Evolutionary conservation across 2,797 vertebrate species (phyloP), one percentile per base, ranked within the genome.

Genomic region (Sebastes hubbsi): DNA sequence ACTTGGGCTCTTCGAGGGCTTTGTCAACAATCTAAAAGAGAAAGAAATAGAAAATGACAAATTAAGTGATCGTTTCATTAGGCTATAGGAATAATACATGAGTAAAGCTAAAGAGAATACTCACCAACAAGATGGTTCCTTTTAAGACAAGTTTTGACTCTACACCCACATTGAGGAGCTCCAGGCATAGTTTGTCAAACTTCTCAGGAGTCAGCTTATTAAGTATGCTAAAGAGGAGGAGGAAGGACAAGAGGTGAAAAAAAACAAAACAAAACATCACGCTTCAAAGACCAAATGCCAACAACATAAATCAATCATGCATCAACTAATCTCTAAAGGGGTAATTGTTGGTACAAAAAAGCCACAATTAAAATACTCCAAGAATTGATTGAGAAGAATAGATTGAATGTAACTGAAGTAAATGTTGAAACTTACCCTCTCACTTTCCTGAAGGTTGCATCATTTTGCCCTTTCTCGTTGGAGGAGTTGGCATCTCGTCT

Each of bases 131-230:
- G 97, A 99, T 99, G 96, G 97, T 93, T 96, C 98, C 98, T 97
- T 99, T 99, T 89, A 99, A 96, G 97, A 99, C 97, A 95, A 97
- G 95, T 95, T 99, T 99, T 93, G 98, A 97, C 96, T 99, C 98
- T 95, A 99, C 97, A 95, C 98, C 98, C 96, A 97, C 98, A 96
- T 99, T 99, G 96, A 99, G 98, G 95, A 99, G 98, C 97, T 99
- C 98, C 97, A 99, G 97, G 96, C 98, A 99, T 97, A 99, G 97
- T 97, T 99, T 99, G 97, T 99, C 98, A 96, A 99, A 99, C 97
- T 99, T 99, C 90, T 99, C 98, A 95, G 98, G 98, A 96, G 98
- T 99, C 97, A 99, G 96, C 94, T 99, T 99, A 96, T 99, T 99
- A 94, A 99, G 96, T 96, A 99, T 99, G 97, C 98, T 99, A 6